These are phyloP conservation scores for Acrobasis suavella DNA, from an alignment of 2,888 invertebrate species.

Conservation along the genomic window DNA sequence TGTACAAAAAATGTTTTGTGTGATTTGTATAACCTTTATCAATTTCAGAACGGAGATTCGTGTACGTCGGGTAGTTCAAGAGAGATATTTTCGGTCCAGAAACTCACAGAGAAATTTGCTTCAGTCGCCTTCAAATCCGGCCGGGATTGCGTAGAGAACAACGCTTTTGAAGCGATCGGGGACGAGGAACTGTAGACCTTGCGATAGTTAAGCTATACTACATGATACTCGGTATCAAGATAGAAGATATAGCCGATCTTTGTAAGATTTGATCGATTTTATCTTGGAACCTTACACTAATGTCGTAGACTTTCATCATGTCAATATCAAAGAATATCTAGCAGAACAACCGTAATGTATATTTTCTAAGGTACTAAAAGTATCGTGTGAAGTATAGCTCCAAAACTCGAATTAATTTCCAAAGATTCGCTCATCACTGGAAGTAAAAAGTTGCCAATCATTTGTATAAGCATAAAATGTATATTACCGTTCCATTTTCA, in stretches of 20 bases:
- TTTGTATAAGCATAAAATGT: slow-evolving; percentile 48
- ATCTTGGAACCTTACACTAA: no score
- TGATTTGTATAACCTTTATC: neutral
- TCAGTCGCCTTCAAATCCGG: slow-evolving; percentile 87
- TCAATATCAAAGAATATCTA: no score
- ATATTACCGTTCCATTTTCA: slow-evolving; percentile 22
- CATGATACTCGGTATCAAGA: neutral
- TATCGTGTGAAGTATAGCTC: neutral
- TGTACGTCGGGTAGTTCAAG: slow-evolving; percentile 76
- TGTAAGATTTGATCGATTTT: no score
- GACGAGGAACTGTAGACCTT: slow-evolving; percentile 91
- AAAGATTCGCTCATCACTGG: slow-evolving; percentile 49
- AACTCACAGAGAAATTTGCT: slow-evolving; percentile 86
- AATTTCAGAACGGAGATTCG: slow-evolving; percentile 82
- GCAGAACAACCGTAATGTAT: no score
- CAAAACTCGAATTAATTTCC: slow-evolving; percentile 35
- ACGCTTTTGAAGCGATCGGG: slow-evolving; percentile 97
- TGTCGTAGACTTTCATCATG: no score
- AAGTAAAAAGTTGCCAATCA: slow-evolving; percentile 59
- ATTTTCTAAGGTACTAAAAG: neutral
- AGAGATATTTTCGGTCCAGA: slow-evolving; percentile 89
- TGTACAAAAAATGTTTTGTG: no score
- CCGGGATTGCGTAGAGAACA: slow-evolving; percentile 91
- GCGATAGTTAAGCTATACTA: neutral
- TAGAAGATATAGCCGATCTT: no score